phyloP scores from a whole-genome alignment of 1,140 invertebrate species.

The Heliconius hewitsoni region DNA sequence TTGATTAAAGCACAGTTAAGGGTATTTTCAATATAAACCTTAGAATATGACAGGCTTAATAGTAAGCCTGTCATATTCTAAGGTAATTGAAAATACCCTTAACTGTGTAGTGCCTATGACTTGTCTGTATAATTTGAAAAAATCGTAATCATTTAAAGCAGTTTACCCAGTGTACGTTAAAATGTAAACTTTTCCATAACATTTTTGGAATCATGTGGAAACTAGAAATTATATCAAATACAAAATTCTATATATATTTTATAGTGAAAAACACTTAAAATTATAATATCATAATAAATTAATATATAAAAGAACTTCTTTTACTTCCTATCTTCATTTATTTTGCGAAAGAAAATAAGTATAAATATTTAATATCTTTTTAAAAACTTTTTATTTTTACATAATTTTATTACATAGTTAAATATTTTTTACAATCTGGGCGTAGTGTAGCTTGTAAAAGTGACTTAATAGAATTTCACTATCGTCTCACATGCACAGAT shows the following conservation, averaged over 20 bases:
- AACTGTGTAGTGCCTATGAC: no score
- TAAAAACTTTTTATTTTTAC: not conserved
- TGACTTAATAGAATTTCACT: conserved; percentile 22
- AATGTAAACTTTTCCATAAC: no score
- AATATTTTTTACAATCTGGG: conserved; percentile 10
- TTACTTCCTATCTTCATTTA: not conserved
- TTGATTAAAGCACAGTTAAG: no score
- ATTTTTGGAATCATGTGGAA: no score
- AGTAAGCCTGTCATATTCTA: no score
- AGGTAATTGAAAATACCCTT: no score
- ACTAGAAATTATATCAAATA: no score
- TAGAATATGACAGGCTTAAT: no score
- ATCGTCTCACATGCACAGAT: conserved; percentile 24
- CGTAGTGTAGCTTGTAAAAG: conserved; percentile 20
- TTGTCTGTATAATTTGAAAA: no score
- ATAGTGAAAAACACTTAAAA: not conserved
- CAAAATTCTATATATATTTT: not conserved
- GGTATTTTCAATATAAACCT: no score
- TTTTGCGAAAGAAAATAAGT: not conserved
- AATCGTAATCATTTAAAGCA: no score
- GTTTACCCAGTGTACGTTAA: no score
- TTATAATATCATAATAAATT: not conserved
- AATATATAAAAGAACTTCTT: not conserved
- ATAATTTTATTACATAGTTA: not conserved
- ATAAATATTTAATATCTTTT: not conserved